These are phyloP conservation scores for Struthio camelus DNA, from an alignment of 2,113 vertebrate species.

Conservation along the genomic window DNA sequence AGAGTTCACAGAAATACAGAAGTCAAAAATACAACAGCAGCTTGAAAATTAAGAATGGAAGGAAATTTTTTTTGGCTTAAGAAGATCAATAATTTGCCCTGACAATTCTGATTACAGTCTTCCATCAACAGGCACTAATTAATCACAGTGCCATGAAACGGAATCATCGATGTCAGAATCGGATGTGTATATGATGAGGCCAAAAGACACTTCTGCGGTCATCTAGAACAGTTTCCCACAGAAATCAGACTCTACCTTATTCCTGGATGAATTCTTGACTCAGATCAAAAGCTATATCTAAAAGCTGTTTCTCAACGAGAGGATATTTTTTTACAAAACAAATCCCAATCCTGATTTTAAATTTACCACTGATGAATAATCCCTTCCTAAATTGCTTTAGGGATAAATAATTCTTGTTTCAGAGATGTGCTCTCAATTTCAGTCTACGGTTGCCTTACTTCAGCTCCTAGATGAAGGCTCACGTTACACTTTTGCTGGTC, in stretches of 20 bases:
- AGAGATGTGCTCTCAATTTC: neutral
- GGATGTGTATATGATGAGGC: neutral
- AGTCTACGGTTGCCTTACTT: neutral
- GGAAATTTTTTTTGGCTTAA: neutral
- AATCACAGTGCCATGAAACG: neutral
- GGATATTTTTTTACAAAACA: neutral
- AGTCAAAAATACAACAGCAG: neutral
- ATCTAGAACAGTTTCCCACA: neutral
- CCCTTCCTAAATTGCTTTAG: neutral
- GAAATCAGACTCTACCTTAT: neutral
- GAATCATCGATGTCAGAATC: neutral
- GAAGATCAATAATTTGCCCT: neutral
- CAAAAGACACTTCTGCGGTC: neutral
- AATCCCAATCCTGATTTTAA: neutral
- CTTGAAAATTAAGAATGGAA: neutral
- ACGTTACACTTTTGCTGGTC: neutral
- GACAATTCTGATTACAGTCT: neutral
- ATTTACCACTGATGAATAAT: neutral
- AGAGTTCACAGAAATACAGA: neutral
- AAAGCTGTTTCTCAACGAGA: neutral
- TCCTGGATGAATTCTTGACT: neutral
- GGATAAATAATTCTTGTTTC: neutral
- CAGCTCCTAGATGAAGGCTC: neutral
- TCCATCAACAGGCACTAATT: neutral
- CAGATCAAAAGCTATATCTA: neutral